Conservation (phyloP, 2,113 vertebrate genomes). For the Scopus umbretta region DNA sequence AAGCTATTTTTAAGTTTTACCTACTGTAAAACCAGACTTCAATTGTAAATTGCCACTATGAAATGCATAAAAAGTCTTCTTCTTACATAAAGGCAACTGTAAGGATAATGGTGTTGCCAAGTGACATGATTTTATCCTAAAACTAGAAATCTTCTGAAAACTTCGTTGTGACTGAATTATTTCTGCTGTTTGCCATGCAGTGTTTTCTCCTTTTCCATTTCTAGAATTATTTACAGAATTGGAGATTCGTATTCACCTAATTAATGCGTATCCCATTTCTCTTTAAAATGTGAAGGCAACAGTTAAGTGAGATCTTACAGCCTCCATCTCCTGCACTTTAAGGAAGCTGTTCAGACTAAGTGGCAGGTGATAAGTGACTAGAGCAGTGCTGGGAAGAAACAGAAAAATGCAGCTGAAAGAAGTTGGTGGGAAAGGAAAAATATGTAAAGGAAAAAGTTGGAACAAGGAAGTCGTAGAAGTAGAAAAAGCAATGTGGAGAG, state of each 20-base stretch:
- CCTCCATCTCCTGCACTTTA: neutral
- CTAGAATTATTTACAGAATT: neutral
- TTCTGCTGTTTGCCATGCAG: neutral
- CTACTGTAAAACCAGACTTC: neutral
- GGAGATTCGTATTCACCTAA: neutral
- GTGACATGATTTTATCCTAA: neutral
- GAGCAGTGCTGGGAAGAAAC: neutral
- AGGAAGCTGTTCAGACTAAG: neutral
- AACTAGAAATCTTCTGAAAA: neutral
- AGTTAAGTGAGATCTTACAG: neutral
- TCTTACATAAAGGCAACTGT: neutral
- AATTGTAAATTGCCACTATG: neutral
- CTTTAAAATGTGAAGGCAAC: neutral
- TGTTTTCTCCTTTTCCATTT: neutral
- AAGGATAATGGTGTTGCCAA: neutral
- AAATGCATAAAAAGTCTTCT: neutral
- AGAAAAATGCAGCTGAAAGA: neutral
- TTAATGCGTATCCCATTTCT: neutral
- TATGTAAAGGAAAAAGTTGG: neutral
- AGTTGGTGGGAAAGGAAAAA: neutral
- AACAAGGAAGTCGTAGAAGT: neutral
- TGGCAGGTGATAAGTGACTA: neutral
- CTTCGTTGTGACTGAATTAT: neutral
- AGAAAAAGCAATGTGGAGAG: neutral
- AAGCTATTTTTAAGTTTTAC: neutral